Evolutionary conservation across 2,797 vertebrate genomes (phyloP).

Genomic region (Hoplostethus atlanticus): DNA sequence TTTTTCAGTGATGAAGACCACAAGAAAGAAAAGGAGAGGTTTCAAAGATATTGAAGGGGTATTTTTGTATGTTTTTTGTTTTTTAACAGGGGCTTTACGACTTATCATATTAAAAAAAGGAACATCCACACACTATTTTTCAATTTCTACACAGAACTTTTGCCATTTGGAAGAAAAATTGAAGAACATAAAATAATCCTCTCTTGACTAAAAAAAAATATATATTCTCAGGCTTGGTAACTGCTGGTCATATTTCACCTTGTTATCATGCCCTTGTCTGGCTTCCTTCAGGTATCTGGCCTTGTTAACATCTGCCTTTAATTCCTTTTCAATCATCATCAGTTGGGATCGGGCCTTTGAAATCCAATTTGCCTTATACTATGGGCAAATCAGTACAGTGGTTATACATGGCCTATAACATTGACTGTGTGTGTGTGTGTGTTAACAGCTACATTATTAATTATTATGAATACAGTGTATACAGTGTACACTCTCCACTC

Average conservation of each 20-base stretch:
- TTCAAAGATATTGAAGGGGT: background rate
- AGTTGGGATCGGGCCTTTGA: conserved; percentile 8
- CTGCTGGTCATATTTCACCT: background rate
- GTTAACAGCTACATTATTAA: too few species aligned
- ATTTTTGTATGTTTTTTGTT: too few species aligned
- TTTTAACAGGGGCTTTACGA: too few species aligned
- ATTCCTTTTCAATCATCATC: conserved; percentile 6
- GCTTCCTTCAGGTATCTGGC: conserved; percentile 2
- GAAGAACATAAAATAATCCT: too few species aligned
- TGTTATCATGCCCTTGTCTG: background rate
- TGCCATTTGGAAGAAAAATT: too few species aligned
- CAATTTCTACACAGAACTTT: too few species aligned
- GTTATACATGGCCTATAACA: background rate
- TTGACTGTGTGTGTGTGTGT: background rate
- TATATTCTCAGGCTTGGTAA: background rate
- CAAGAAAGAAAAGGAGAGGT: background rate
- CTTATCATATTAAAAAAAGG: too few species aligned
- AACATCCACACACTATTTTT: too few species aligned
- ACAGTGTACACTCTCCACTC: background rate
- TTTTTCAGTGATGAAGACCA: conserved; percentile 9
- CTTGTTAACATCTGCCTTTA: conserved; percentile 16
- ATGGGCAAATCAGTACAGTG: background rate
- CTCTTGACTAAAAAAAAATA: too few species aligned
- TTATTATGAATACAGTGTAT: background rate
- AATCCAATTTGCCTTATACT: conserved; percentile 6